Evolutionary conservation across 2,113 vertebrate genomes (phyloP).

Genomic region (Zosterops hypoxanthus): DNA sequence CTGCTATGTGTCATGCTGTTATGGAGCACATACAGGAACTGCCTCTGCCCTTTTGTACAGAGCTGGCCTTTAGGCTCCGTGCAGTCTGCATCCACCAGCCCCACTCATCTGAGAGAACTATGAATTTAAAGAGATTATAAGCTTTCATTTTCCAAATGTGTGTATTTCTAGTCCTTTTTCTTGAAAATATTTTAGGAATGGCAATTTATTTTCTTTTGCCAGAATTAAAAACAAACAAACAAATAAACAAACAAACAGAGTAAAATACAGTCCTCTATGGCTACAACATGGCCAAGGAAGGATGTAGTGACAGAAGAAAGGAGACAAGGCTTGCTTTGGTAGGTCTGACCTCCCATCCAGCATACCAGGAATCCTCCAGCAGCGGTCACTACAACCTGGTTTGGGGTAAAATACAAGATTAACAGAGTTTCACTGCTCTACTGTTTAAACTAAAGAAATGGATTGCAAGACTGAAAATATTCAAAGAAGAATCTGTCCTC

Average conservation of each 20-base stretch:
- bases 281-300: neutral
- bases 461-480: neutral
- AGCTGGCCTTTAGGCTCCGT: slow-evolving; percentile 63
- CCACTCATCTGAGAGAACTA: neutral
- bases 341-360: neutral
- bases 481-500: neutral
- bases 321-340: neutral
- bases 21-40: slow-evolving; percentile 47
- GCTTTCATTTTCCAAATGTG: neutral
- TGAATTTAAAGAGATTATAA: neutral
- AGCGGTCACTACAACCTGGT: neutral
- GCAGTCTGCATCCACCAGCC: slow-evolving; percentile 52
- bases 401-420: neutral
- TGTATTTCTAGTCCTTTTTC: neutral
- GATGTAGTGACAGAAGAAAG: neutral
- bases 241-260: neutral
- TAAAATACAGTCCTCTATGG: neutral
- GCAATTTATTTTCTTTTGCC: neutral
- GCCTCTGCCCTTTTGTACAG: slow-evolving; percentile 68
- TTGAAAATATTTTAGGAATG: neutral
- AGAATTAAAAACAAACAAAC: neutral
- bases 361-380: neutral
- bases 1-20: slow-evolving; percentile 46
- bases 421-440: neutral
- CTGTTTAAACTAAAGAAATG: neutral